Evolutionary conservation across 2,113 vertebrate species (phyloP).

Genomic region (Alectura lathami): DNA sequence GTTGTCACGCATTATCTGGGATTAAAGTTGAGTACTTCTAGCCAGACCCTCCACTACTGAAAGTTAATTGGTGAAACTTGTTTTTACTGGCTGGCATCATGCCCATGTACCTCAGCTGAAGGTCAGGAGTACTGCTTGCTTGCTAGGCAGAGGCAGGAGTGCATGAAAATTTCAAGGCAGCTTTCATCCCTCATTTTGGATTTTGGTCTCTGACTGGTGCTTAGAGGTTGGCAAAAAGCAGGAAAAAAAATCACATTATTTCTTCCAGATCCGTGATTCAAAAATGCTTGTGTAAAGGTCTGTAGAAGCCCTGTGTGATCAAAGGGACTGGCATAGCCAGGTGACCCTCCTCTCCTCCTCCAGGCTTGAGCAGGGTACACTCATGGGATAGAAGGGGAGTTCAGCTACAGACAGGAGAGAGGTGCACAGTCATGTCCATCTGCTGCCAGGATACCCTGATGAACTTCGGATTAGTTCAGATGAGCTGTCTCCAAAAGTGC

Average conservation of each 20-base stretch:
- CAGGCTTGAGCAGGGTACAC: background rate
- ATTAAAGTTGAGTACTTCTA: constrained; percentile 23
- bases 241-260: background rate
- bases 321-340: background rate
- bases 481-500: background rate
- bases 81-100: constrained; percentile 26
- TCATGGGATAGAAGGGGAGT: background rate
- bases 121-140: background rate
- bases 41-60: background rate
- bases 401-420: background rate
- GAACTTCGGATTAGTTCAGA: background rate
- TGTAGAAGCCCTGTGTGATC: background rate
- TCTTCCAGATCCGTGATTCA: background rate
- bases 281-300: background rate
- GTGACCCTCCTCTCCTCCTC: background rate
- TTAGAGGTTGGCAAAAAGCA: background rate
- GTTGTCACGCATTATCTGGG: background rate
- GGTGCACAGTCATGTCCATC: fast-evolving
- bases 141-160: background rate
- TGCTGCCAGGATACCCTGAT: background rate
- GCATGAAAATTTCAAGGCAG: background rate
- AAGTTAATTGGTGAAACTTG: constrained; percentile 27
- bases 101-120: background rate
- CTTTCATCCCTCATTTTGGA: background rate
- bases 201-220: background rate